A percentile compares a stretch with the other conserved stretches of the same genome.
Evolutionary conservation across 2,888 invertebrate genomes (phyloP).

Genomic region (Latrodectus elegans): DNA sequence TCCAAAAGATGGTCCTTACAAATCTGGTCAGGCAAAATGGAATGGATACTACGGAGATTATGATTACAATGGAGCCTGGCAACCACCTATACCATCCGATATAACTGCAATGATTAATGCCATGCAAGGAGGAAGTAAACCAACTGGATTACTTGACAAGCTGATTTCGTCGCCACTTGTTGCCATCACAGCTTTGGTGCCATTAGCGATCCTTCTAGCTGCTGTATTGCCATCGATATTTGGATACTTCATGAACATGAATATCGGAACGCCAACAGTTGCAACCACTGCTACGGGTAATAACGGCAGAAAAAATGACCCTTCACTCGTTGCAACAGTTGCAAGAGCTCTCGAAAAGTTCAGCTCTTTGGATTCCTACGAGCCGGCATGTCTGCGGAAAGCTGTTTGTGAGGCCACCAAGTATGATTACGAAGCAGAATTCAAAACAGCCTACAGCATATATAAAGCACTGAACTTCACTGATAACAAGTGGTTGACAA

Average conservation of each 20-base stretch:
- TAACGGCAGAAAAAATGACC: slow-evolving; percentile 3
- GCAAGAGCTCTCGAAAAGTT: slow-evolving; percentile 40
- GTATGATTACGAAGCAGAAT: slow-evolving; percentile 17
- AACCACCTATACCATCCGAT: slow-evolving; percentile 23
- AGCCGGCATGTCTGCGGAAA: slow-evolving; percentile 27
- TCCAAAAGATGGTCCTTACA: not conserved
- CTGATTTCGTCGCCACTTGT: slow-evolving; percentile 31
- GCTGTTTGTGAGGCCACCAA: slow-evolving; percentile 36
- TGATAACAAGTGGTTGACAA: slow-evolving; percentile 46
- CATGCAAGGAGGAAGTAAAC: slow-evolving; percentile 12
- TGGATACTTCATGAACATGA: slow-evolving; percentile 12
- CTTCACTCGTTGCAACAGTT: slow-evolving; percentile 17
- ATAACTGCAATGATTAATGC: slow-evolving; percentile 38
- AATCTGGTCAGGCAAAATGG: slow-evolving; percentile 14
- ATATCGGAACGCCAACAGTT: not conserved
- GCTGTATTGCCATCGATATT: slow-evolving; percentile 44
- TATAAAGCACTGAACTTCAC: slow-evolving; percentile 30
- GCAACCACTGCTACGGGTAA: slow-evolving; percentile 35
- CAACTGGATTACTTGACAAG: slow-evolving; percentile 41
- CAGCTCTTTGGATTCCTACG: not conserved
- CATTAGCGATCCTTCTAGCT: slow-evolving; percentile 35
- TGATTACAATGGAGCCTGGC: slow-evolving; percentile 28
- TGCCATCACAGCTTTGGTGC: slow-evolving; percentile 24
- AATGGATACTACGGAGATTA: slow-evolving; percentile 36
- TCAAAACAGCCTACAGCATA: slow-evolving; percentile 25